Evolutionary conservation across 2,113 vertebrate species (phyloP).

Genomic region (Megaleporinus macrocephalus): DNA sequence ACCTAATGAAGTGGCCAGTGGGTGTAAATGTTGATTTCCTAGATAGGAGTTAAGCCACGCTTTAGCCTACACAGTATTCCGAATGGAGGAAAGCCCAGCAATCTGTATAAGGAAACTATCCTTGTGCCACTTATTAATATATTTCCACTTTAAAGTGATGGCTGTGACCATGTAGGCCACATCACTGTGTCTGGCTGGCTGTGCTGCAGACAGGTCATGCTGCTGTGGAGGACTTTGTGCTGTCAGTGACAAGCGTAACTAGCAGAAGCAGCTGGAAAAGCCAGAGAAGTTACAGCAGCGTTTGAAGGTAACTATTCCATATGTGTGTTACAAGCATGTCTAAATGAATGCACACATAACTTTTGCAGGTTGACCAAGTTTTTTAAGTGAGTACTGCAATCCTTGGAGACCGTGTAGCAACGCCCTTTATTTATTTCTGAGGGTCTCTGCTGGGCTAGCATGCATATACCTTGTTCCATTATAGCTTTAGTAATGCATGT

Average conservation of each 20-base stretch:
- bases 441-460: neutral
- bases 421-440: neutral
- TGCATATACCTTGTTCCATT: too few relatives aligned
- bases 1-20: too few relatives aligned
- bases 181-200: neutral
- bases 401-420: neutral
- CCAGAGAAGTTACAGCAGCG: conserved; percentile 62
- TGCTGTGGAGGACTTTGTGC: conserved; percentile 66
- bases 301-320: conserved; percentile 65
- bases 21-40: too few relatives aligned
- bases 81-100: too few relatives aligned
- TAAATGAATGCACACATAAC: neutral
- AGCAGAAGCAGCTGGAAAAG: conserved; percentile 38
- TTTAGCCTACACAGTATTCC: too few relatives aligned
- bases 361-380: neutral
- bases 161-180: neutral
- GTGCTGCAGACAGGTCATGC: conserved; percentile 60
- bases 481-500: neutral
- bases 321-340: neutral
- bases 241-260: conserved; percentile 60
- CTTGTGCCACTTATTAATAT: neutral
- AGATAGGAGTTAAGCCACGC: too few relatives aligned
- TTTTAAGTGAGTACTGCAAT: neutral
- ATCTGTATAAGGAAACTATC: neutral
- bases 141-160: neutral